These are phyloP conservation scores for Muscicapa comitata DNA, from an alignment of 2,797 vertebrate genomes.

Conservation along the genomic window DNA sequence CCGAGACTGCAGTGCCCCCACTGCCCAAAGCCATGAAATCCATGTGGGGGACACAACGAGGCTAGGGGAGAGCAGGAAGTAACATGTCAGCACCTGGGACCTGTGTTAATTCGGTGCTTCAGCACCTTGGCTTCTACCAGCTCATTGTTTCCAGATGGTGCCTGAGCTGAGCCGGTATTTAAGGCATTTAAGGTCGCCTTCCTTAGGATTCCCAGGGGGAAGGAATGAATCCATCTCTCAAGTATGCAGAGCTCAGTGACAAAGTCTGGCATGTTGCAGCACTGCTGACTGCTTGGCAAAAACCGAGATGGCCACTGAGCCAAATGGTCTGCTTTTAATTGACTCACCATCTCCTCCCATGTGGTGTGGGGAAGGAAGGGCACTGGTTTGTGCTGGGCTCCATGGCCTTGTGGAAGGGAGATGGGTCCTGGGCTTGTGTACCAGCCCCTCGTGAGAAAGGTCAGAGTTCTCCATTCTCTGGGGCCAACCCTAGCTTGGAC, in stretches of 20 bases:
- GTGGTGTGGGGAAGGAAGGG: fast-evolving
- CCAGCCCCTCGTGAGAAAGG: not conserved
- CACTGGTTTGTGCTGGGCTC: not conserved
- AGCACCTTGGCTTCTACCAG: constrained; percentile 26
- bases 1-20: not conserved
- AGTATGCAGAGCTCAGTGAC: not conserved
- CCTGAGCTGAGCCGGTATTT: not conserved
- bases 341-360: not conserved
- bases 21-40: not conserved
- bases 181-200: not conserved
- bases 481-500: not conserved
- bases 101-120: constrained; percentile 43
- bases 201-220: not conserved
- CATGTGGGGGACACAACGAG: not conserved
- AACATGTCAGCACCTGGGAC: constrained; percentile 54
- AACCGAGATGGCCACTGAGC: not conserved
- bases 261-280: not conserved
- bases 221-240: not conserved
- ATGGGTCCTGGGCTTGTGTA: fast-evolving
- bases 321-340: not conserved
- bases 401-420: not conserved
- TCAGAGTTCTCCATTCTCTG: not conserved
- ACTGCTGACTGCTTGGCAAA: not conserved
- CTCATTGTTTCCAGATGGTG: constrained; percentile 64
- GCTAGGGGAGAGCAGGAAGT: constrained; percentile 30